Base-by-base conservation (phyloP, 2,888 invertebrate genomes). In the Sarcophaga carnaria region DNA sequence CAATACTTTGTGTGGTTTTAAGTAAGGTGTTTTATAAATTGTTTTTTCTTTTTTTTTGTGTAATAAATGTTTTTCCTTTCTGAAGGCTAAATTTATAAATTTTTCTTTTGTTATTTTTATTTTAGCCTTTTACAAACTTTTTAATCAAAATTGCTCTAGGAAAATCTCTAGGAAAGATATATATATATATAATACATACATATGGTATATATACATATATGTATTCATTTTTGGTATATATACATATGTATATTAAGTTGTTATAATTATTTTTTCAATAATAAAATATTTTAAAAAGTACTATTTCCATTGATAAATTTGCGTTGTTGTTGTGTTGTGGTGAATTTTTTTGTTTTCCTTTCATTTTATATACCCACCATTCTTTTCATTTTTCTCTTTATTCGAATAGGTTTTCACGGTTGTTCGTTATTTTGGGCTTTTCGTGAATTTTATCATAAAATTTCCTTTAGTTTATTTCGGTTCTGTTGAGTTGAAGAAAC, bases 401-500 rank as follows among this genome's bases (percentile, higher is more conserved):
- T 49, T 75, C 64, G 54, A 17, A 14, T 54, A 62, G 37, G 22
- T 17, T 54, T 67, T n/a, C 67, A 66, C 27, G 49, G 22, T 70
- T 62, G 25, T 49, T 71, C 25, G 63, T 80, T 75, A 63, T 62
- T 79, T 64, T 75, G 22, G 54, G 59, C 69, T 70, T 81, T 84
- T 84, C 25, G 37, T 84, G 62, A 54, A 79, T 78, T 81, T 84
- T 81, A 60, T 72, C 27, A 49, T 71, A 27, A 75, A 81, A 81
- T 79, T 47, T 64, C 20, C 74, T 90, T 93, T 91, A 93, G 93
- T 93, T 93, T 93, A 93, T 93, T 93, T 93, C 92, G 91, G 92
- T 93, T 93, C 93, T 92, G 91, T 93, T 93, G 90, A 91, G 93
- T 93, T 93, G 92, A 92, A 92, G 92, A 92, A 92, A 91, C 93